Evolutionary conservation across 2,888 invertebrate genomes (phyloP).

Genomic region (Pteria penguin): DNA sequence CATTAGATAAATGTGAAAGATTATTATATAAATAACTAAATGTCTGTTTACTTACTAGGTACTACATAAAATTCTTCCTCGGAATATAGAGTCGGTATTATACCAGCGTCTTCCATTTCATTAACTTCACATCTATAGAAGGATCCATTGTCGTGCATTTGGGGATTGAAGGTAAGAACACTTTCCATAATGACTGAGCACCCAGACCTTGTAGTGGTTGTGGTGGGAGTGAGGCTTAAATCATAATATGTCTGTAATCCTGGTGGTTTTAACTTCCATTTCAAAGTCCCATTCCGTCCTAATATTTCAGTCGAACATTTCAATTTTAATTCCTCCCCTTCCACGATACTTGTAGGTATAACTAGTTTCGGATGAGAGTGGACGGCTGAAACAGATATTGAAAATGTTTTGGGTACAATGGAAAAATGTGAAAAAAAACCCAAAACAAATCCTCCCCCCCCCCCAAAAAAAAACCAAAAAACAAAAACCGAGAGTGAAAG

Average conservation of each 20-base stretch:
- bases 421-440: too few relatives aligned
- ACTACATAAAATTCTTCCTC: constrained; percentile 25
- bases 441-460: too few relatives aligned
- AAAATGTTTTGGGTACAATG: too few relatives aligned
- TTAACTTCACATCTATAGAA: constrained; percentile 52
- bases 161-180: constrained; percentile 47
- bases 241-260: constrained; percentile 39
- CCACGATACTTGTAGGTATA: constrained; percentile 54
- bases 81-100: background rate
- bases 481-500: too few relatives aligned
- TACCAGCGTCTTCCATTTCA: background rate
- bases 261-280: constrained; percentile 52
- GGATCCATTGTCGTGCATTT: constrained; percentile 55
- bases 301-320: constrained; percentile 50
- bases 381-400: constrained; percentile 56
- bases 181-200: constrained; percentile 52
- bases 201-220: constrained; percentile 25
- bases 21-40: too few relatives aligned
- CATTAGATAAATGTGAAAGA: too few relatives aligned
- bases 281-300: constrained; percentile 42
- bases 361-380: constrained; percentile 45
- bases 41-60: constrained; percentile 23
- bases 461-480: too few relatives aligned
- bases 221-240: constrained; percentile 51
- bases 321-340: constrained; percentile 42